Evolutionary conservation across 2,888 invertebrate genomes (phyloP).

Genomic region (Meandrusa payeni): DNA sequence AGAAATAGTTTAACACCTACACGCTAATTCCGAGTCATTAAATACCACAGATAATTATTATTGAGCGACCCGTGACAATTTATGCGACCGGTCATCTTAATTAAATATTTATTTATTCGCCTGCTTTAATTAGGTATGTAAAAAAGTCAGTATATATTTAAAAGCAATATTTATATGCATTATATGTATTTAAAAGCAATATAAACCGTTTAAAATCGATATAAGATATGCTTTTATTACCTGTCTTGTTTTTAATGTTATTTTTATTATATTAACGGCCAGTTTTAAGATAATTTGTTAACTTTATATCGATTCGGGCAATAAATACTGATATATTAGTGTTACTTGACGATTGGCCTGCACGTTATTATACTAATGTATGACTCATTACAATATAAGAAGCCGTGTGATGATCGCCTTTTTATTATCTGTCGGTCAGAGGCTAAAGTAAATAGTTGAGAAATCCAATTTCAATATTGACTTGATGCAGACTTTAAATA

Average conservation of each 20-base stretch:
- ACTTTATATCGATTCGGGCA: constrained; percentile 8
- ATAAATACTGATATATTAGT: constrained; percentile 12
- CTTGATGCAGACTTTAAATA: too few relatives aligned
- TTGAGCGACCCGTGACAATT: constrained; percentile 7
- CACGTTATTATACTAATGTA: constrained; percentile 10
- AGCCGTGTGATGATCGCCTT: too few relatives aligned
- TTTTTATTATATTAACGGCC: constrained; percentile 14
- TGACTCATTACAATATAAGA: too few relatives aligned
- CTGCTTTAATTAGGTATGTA: constrained; percentile 14
- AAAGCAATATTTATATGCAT: constrained; percentile 14
- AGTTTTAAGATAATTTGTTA: constrained; percentile 18
- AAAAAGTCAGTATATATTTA: constrained; percentile 11
- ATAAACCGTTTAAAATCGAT: constrained; percentile 22
- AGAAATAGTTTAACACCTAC: constrained; percentile 14
- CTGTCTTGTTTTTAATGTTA: constrained; percentile 4
- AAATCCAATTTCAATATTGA: too few relatives aligned
- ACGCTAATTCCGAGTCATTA: constrained; percentile 11
- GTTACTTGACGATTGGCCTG: background rate
- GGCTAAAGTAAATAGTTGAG: too few relatives aligned
- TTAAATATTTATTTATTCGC: constrained; percentile 20
- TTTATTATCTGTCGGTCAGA: too few relatives aligned
- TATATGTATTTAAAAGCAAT: constrained; percentile 12
- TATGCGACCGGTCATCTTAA: constrained; percentile 11
- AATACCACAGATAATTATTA: constrained; percentile 6
- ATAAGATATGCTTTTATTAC: constrained; percentile 7